phyloP scores from a whole-genome alignment of 2,888 invertebrate species.

The Apocheima hispidaria region DNA sequence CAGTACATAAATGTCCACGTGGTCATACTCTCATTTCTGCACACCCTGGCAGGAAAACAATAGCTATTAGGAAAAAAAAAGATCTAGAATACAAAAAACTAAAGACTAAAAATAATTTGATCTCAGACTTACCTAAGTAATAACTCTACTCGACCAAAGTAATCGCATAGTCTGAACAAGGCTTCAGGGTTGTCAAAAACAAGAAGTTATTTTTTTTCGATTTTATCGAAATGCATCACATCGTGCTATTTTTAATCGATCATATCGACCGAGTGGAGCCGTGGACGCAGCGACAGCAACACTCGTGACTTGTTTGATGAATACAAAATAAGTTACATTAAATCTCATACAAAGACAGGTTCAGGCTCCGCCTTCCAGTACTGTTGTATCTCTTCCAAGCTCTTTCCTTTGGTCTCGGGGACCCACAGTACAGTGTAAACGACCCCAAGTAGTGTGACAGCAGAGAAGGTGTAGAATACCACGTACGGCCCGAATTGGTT shows the following conservation, averaged over 20 bases:
- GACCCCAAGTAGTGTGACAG: slow-evolving; percentile 66
- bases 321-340: slow-evolving; percentile 2
- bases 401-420: slow-evolving; percentile 81
- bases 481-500: slow-evolving; percentile 68
- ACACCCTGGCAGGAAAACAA: too few species aligned
- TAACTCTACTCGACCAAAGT: too few species aligned
- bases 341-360: slow-evolving; percentile 59
- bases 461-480: slow-evolving; percentile 73
- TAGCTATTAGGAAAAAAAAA: too few species aligned
- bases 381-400: slow-evolving; percentile 66
- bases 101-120: too few species aligned
- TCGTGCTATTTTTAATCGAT: neutral
- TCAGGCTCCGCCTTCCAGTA: slow-evolving; percentile 65
- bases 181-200: too few species aligned
- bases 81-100: too few species aligned
- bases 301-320: neutral
- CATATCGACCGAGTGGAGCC: neutral
- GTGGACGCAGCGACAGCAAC: neutral
- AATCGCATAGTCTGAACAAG: too few species aligned
- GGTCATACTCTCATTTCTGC: too few species aligned
- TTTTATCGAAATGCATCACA: neutral
- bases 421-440: slow-evolving; percentile 73
- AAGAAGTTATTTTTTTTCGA: neutral
- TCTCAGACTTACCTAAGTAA: too few species aligned
- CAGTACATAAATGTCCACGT: too few species aligned